Percentiles rank a stretch among this genome's conserved stretches.
These are phyloP conservation scores for Petrosia ficiformis DNA, from an alignment of 37 sponge, comb jelly and placozoan species.

Conservation along the genomic window DNA sequence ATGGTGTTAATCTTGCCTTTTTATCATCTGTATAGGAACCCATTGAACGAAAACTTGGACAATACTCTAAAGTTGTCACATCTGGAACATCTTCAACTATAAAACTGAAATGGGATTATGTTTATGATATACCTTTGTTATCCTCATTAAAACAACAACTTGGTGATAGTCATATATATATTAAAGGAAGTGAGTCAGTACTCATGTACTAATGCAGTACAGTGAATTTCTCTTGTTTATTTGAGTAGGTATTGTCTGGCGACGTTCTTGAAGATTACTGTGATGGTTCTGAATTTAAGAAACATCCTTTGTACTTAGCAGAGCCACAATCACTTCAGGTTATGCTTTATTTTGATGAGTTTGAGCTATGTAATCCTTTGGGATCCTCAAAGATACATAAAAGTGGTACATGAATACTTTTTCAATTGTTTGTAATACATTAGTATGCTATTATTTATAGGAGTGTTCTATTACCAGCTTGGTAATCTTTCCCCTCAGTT, in stretches of 20 bases:
- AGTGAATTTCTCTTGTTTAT: no score
- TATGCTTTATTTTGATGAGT: conserved; percentile 36
- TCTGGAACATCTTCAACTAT: no score
- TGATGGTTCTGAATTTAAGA: conserved; percentile 25
- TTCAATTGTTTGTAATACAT: no score
- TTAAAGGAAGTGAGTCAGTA: no score
- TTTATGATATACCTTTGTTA: conserved; percentile 10
- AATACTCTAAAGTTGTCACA: no score
- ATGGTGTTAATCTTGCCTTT: no score
- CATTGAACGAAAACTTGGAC: conserved; percentile 10
- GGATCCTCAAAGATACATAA: conserved; percentile 19
- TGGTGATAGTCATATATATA: background rate
- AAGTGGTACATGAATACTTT: conserved; percentile 1
- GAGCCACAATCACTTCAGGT: conserved; percentile 33
- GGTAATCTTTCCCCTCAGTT: background rate
- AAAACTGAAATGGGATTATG: no score
- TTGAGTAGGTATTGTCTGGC: no score
- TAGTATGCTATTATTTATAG: background rate
- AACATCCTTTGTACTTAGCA: conserved; percentile 16
- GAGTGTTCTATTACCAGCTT: background rate
- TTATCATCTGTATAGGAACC: no score
- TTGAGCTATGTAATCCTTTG: no score
- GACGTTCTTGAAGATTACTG: conserved; percentile 9
- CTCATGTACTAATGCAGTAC: no score
- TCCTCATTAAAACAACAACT: background rate